Percentiles rank a stretch among this genome's conserved stretches.
Conservation (phyloP, 2,113 vertebrate species). For the Cyanocitta stelleri region DNA sequence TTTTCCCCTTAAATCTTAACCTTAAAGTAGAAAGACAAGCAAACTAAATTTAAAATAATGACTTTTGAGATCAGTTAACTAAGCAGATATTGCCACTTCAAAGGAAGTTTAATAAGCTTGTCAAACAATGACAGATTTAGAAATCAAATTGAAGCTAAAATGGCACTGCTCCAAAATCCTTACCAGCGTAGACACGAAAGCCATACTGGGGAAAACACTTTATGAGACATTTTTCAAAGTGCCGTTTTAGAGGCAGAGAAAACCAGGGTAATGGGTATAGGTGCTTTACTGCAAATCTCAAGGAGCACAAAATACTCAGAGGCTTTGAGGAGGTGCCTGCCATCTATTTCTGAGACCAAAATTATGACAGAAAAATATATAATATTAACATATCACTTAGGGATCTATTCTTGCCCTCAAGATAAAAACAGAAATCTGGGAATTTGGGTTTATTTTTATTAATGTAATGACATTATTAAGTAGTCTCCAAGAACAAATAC, state of each 20-base stretch:
- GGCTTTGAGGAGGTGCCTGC: neutral
- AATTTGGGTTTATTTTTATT: neutral
- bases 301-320: neutral
- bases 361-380: neutral
- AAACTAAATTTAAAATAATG: neutral
- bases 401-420: neutral
- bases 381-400: neutral
- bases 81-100: conserved; percentile 1
- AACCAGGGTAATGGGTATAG: neutral
- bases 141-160: neutral
- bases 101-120: neutral
- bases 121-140: neutral
- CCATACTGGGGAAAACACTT: neutral
- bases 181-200: neutral
- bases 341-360: neutral
- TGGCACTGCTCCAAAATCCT: neutral
- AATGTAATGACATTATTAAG: neutral
- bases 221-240: neutral
- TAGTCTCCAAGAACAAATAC: neutral
- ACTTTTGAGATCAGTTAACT: neutral
- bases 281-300: neutral
- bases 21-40: neutral
- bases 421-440: neutral
- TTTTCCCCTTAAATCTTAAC: neutral
- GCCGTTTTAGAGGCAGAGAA: neutral